Percentiles rank a stretch among this genome's conserved stretches.
Evolutionary conservation across 2,113 vertebrate species (phyloP).

Genomic region (Paradoxurus hermaphroditus): DNA sequence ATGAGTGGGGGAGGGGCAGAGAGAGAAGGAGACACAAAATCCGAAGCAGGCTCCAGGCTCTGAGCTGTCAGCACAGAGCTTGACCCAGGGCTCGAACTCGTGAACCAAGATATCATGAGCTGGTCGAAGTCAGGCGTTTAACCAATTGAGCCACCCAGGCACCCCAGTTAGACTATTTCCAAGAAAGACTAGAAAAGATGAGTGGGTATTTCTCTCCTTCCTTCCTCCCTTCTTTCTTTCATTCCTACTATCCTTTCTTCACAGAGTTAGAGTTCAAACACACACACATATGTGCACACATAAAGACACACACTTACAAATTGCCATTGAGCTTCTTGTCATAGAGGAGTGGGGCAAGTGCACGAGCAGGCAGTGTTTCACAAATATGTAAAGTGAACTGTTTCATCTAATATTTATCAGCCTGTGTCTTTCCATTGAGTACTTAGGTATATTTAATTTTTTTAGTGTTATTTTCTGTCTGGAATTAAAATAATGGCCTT

Average conservation of each 20-base stretch:
- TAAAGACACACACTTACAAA: neutral
- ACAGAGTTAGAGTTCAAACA: neutral
- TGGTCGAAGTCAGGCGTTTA: too few species aligned
- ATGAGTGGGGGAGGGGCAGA: too few species aligned
- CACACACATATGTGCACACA: neutral
- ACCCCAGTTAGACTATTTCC: neutral
- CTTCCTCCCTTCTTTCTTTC: neutral
- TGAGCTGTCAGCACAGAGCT: too few species aligned
- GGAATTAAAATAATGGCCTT: slow-evolving; percentile 60
- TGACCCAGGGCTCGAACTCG: too few species aligned
- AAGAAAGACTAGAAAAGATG: neutral
- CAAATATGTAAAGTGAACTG: slow-evolving; percentile 45
- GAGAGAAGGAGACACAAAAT: too few species aligned
- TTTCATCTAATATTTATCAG: slow-evolving; percentile 75
- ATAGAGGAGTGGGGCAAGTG: neutral
- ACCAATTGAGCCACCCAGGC: too few species aligned
- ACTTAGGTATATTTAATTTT: slow-evolving; percentile 68
- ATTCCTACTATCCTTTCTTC: neutral
- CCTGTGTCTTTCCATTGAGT: slow-evolving; percentile 55
- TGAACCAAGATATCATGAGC: too few species aligned
- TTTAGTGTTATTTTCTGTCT: slow-evolving; percentile 71
- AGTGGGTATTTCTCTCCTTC: neutral
- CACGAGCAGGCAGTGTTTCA: slow-evolving; percentile 57
- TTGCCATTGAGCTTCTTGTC: neutral
- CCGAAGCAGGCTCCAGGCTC: too few species aligned